A percentile compares a stretch with the other conserved stretches of the same genome.
Evolutionary conservation across 92 coral and sea anemone species (phyloP).

Genomic region (Siderastrea siderea): DNA sequence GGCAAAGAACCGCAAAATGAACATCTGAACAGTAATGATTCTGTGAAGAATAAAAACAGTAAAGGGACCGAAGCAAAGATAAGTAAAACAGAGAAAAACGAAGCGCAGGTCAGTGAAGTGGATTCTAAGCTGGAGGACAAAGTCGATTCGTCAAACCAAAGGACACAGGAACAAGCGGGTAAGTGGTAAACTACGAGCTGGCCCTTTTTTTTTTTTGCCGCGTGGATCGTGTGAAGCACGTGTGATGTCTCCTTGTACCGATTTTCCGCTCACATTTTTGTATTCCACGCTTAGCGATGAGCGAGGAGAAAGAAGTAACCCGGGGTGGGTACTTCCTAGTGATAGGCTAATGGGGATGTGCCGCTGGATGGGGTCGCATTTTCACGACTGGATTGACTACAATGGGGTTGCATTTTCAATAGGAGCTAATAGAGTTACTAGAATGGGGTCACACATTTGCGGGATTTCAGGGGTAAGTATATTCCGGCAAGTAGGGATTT

Average conservation of each 20-base stretch:
- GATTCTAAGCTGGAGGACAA: slow-evolving; percentile 9
- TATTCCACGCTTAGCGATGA: no score
- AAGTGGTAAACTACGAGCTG: neutral
- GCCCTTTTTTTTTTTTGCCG: neutral
- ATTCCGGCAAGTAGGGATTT: no score
- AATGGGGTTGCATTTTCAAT: no score
- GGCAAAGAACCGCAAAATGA: neutral
- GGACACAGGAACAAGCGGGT: slow-evolving; percentile 49
- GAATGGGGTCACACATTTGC: no score
- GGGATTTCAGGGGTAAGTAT: no score
- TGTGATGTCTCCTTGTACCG: neutral
- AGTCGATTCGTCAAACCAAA: slow-evolving; percentile 30
- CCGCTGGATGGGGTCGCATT: no score
- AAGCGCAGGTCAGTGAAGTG: slow-evolving; percentile 11
- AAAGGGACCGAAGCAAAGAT: neutral
- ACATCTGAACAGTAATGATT: slow-evolving; percentile 1
- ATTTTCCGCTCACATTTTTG: no score
- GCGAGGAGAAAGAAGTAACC: no score
- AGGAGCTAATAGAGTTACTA: no score
- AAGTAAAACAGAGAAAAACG: neutral
- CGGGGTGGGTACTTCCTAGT: no score
- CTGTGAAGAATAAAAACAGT: neutral
- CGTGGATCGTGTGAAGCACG: neutral
- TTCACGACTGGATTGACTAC: no score
- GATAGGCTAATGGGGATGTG: no score